Evolutionary conservation across 2,888 invertebrate genomes (phyloP), one percentile per base, ranked within the genome.

Genomic region (Leucozona laternaria): DNA sequence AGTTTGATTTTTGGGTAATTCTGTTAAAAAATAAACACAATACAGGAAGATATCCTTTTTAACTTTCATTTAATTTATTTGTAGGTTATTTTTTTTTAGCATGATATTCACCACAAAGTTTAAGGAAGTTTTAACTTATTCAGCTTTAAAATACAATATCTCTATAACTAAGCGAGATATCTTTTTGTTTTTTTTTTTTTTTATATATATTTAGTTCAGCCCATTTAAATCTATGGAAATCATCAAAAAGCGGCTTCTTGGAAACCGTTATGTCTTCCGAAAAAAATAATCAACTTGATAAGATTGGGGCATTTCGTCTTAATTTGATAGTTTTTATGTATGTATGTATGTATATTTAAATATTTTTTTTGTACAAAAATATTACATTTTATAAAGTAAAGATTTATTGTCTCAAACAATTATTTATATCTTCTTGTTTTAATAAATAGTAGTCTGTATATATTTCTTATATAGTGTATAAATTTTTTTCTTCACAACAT

Each of bases 401-500:
- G 75, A 78, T 76, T 62, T 70, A 77, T 87, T 80, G 53, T 81
- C 72, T 64, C 60, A 71, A 75, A 88, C 64, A 62, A 34, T 80
- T 68, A 57, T 58, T 64, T 55, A 58, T 34, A 22, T 58, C 20
- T 43, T 43, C 20, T 28, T 81, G 34, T 64, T 58, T 72, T 58
- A 53, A 76, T 73, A 82, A 73, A 57, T 80, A 68, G 40, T 68
- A 75, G 60, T 73, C 62, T 70, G 78, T 78, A 48, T 60, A 68
- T 73, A 53, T 73, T 64, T 73, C 45, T 75, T 60, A 75, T 75
- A 82, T 80, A 60, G 60, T 83, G 80, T 87, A 87, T 80, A 83
- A 88, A 80, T 79, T 71, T 66, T 66, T 70, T 70, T 76, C 53
- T 62, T 82, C 79, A 82, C 79, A 88, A 80, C 84, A 80, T 80